These are phyloP conservation scores for Tetragnatha montana DNA, from an alignment of 2,888 invertebrate genomes.

Conservation along the genomic window DNA sequence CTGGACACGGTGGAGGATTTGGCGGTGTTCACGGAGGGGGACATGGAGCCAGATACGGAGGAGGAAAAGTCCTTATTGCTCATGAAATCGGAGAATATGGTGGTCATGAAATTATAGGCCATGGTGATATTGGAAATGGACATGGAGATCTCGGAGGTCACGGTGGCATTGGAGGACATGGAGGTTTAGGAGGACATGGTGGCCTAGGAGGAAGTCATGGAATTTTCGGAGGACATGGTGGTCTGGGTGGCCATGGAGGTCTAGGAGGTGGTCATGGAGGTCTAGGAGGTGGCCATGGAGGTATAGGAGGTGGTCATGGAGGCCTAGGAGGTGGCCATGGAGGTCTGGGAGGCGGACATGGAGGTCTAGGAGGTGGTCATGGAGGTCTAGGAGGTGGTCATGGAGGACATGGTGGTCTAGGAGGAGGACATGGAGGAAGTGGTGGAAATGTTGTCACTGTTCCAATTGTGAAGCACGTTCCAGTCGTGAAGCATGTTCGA, in stretches of 20 bases:
- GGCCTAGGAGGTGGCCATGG: slow-evolving; percentile 15
- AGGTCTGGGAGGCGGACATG: not conserved
- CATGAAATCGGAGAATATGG: slow-evolving; percentile 46
- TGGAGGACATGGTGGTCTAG: slow-evolving; percentile 5
- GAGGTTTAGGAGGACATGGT: not conserved
- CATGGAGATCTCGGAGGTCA: not conserved
- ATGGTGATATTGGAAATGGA: slow-evolving; percentile 13
- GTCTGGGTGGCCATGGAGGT: slow-evolving; percentile 13
- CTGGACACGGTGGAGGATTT: not conserved
- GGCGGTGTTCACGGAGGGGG: not conserved
- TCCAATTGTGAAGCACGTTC: slow-evolving; percentile 48
- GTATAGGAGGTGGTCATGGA: not conserved
- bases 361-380: not conserved
- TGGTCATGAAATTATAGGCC: not conserved
- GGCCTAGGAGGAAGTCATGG: slow-evolving; percentile 5
- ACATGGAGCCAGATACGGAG: not conserved
- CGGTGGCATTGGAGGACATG: slow-evolving; percentile 11
- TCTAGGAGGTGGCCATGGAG: slow-evolving; percentile 22
- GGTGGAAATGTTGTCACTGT: slow-evolving; percentile 37
- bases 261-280: slow-evolving; percentile 20
- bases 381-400: slow-evolving; percentile 31
- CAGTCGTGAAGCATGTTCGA: slow-evolving; percentile 56
- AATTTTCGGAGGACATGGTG: slow-evolving; percentile 5
- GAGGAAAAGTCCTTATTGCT: slow-evolving; percentile 50
- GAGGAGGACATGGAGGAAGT: slow-evolving; percentile 13